Base-by-base conservation (phyloP, 1,140 invertebrate genomes). In the Coptotermes formosanus region DNA sequence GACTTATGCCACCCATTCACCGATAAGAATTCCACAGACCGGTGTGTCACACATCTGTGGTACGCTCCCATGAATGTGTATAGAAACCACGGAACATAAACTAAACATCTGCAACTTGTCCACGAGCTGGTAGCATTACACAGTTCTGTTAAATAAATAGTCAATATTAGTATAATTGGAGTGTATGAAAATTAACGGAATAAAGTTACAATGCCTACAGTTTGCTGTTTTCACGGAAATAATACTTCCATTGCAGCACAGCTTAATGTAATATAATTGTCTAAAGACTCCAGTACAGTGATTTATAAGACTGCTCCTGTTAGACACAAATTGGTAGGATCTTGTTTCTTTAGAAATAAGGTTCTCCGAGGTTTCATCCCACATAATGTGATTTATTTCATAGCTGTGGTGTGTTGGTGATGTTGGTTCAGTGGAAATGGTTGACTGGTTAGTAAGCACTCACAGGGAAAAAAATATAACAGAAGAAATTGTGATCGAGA, bases 1-100 rank as follows among this genome's bases (percentile, higher is more conserved):
- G 85, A 45, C 90, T 91, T 86, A 90, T 93, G 91, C 92, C 92
- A 85, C 91, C 92, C 21, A 91, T 92, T 90, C 92, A 91, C 86
- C 91, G 92, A 91, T 93, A 92, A 90, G 88, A 87, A 85, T 88
- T 87, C 88, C 87, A 30, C 23, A n/a, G 64, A 64, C 25, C 45
- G 11, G 45, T 23, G 25, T 64, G 21, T 64, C 25, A 64, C 12
- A 75, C 64, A 75, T n/a, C 64, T 30, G 19, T 55, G 52, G 52
- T 16, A 55, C 14, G 12, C 52, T 55, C 38, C 2, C 64, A 75
- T 30, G 30, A 11, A 30, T 75, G 64, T 30, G 64, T n/a, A 75
- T 25, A 75, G 25, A 30, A 75, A 75, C 64, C n/a, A 30, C n/a
- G 25, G 6, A 9, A 11, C 64, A 25, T 30, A n/a, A 8, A 59